Conservation (phyloP, 2,113 vertebrate species). For the human region GRCh38 chr3:194661501-194662000, state of each 20-base stretch:
- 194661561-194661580: slow-evolving; percentile 76
- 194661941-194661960: background rate
- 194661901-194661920: background rate
- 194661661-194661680: slow-evolving; percentile 69
- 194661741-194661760: background rate
- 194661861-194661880: background rate
- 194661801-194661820: background rate
- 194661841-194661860: background rate
- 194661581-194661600: slow-evolving; percentile 59
- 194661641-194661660: slow-evolving; percentile 75
- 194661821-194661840: background rate
- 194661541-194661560: slow-evolving; percentile 60
- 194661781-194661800: background rate
- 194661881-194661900: background rate
- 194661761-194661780: background rate
- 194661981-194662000: background rate
- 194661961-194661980: background rate
- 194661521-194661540: slow-evolving; percentile 52
- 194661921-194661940: background rate
- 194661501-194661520: background rate
- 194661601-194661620: slow-evolving; percentile 66
- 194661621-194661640: slow-evolving; percentile 69
- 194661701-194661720: slow-evolving; percentile 25
- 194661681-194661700: background rate
- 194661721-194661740: background rate